These are phyloP conservation scores for Synanceia verrucosa DNA, from an alignment of 2,797 vertebrate species.

Conservation along the genomic window DNA sequence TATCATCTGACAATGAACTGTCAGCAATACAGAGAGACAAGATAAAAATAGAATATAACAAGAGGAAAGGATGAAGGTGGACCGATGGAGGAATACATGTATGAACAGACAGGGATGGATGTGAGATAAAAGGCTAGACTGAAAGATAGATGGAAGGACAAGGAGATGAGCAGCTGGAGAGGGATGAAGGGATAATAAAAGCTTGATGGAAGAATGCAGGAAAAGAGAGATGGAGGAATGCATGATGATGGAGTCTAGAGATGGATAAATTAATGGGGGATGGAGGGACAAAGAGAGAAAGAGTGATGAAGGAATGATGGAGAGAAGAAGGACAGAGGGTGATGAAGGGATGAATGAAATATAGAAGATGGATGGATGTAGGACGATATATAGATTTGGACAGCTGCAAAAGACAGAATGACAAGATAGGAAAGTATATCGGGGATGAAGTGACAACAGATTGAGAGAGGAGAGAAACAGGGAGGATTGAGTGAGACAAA, in stretches of 20 bases:
- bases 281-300: not conserved
- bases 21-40: constrained; percentile 12
- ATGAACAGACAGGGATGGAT: not conserved
- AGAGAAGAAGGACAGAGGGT: not conserved
- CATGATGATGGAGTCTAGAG: not conserved
- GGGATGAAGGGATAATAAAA: not conserved
- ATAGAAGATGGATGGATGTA: too few relatives aligned
- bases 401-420: too few relatives aligned
- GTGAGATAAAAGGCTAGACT: not conserved
- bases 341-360: too few relatives aligned
- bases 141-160: too few relatives aligned
- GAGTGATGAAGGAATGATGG: not conserved
- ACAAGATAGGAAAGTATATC: too few relatives aligned
- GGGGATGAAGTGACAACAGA: too few relatives aligned
- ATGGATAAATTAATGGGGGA: not conserved
- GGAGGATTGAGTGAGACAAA: too few relatives aligned
- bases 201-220: not conserved
- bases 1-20: constrained; percentile 45
- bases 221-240: not conserved
- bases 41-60: not conserved
- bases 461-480: too few relatives aligned
- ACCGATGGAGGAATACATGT: not conserved
- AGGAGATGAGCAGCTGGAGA: not conserved
- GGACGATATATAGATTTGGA: too few relatives aligned
- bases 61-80: not conserved